Conservation (phyloP, 2,113 vertebrate genomes). For the Merops nubicus region DNA sequence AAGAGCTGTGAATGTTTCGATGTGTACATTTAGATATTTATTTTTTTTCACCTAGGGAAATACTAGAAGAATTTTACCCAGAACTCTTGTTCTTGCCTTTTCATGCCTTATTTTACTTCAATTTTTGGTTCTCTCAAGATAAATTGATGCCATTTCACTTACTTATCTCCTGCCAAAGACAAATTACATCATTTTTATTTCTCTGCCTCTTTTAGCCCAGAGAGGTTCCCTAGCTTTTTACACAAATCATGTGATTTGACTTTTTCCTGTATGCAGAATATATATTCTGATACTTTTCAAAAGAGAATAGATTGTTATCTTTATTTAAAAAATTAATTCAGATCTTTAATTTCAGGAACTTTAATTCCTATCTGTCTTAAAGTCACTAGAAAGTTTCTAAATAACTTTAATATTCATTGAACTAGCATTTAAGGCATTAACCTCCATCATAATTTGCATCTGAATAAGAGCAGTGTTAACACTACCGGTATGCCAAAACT, state of each 20-base stretch:
- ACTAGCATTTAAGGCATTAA: background rate
- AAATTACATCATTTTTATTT: slow-evolving; percentile 3
- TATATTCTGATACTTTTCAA: background rate
- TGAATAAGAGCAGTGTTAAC: background rate
- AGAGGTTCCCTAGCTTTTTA: background rate
- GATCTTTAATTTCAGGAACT: no score
- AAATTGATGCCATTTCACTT: slow-evolving; percentile 32
- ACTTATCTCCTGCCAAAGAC: background rate
- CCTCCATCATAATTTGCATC: background rate
- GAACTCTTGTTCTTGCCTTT: background rate
- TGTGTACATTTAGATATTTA: slow-evolving; percentile 8
- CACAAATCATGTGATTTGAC: background rate
- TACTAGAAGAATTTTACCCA: background rate
- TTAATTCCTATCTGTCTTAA: background rate
- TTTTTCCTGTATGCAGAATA: background rate
- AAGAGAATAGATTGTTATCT: background rate
- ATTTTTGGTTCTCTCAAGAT: slow-evolving; percentile 14
- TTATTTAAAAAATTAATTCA: background rate
- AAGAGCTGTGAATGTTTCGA: background rate
- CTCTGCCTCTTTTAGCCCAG: background rate
- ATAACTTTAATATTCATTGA: background rate
- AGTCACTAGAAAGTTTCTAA: background rate
- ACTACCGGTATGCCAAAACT: background rate
- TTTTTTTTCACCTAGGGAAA: background rate
- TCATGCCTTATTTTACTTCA: background rate